These are phyloP conservation scores for Cladopsammia gracilis DNA, from an alignment of 64 coral and sea anemone genomes.

Conservation along the genomic window DNA sequence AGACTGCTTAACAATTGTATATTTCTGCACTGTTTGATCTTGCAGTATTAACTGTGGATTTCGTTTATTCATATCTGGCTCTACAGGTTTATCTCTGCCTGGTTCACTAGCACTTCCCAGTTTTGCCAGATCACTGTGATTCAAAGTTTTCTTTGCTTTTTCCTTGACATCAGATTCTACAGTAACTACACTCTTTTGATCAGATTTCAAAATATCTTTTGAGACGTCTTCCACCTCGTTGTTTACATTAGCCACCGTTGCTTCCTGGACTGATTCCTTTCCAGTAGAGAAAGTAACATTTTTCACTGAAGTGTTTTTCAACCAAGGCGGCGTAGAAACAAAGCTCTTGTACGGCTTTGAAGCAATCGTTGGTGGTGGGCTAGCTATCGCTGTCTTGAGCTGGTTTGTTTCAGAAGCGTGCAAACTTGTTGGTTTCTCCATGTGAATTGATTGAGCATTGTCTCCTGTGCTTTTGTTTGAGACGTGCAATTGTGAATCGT, in stretches of 20 bases:
- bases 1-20: neutral
- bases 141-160: neutral
- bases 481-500: slow-evolving; percentile 15
- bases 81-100: neutral
- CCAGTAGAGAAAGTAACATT: neutral
- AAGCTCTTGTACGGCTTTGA: slow-evolving; percentile 22
- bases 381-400: neutral
- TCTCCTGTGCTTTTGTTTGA: neutral
- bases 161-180: neutral
- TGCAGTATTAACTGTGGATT: neutral
- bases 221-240: neutral
- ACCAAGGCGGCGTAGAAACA: slow-evolving; percentile 20
- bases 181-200: neutral
- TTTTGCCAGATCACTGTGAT: neutral
- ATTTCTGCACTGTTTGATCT: neutral
- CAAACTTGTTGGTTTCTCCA: slow-evolving; percentile 16
- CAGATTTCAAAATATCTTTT: neutral
- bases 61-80: neutral
- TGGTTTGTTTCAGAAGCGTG: neutral
- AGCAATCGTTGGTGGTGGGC: neutral
- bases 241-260: neutral
- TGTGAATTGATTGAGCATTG: slow-evolving; percentile 7
- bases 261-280: neutral
- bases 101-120: neutral
- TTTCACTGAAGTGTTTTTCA: neutral